Evolutionary conservation across 2,113 vertebrate genomes (phyloP).

Genomic region (Oncorhynchus clarkii): DNA sequence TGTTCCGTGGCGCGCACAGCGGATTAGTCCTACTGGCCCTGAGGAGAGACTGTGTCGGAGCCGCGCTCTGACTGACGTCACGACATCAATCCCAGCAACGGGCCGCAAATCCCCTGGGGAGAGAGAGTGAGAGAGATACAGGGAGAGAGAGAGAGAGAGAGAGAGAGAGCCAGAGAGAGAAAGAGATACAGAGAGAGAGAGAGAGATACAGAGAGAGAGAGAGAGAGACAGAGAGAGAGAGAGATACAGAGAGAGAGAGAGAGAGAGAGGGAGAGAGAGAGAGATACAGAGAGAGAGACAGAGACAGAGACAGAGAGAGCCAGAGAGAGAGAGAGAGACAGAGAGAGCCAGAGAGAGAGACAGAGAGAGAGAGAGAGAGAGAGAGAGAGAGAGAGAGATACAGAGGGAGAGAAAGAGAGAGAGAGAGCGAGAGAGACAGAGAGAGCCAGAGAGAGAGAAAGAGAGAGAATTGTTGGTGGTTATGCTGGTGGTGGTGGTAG

Average conservation of each 20-base stretch:
- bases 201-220: no score
- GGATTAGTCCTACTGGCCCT: slow-evolving; percentile 67
- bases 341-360: no score
- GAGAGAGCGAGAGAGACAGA: slow-evolving; percentile 7
- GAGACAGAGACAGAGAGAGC: slow-evolving; percentile 10
- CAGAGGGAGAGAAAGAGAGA: neutral
- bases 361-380: neutral
- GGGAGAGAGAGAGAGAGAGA: neutral
- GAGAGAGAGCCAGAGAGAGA: no score
- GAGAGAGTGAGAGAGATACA: neutral
- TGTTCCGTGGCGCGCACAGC: slow-evolving; percentile 39
- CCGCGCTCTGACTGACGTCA: slow-evolving; percentile 61
- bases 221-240: no score
- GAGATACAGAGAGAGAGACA: no score
- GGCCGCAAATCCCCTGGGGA: neutral
- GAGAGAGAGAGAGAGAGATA: neutral
- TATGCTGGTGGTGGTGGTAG: no score
- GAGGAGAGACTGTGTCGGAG: slow-evolving; percentile 63
- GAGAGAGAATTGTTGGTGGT: no score
- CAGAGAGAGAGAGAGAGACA: neutral
- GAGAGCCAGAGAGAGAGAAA: no score
- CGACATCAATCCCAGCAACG: slow-evolving; percentile 60
- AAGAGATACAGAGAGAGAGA: no score
- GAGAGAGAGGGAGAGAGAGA: no score
- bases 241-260: no score